Conservation (phyloP, 2,888 invertebrate genomes). For the Hemicrepidius hirtus region DNA sequence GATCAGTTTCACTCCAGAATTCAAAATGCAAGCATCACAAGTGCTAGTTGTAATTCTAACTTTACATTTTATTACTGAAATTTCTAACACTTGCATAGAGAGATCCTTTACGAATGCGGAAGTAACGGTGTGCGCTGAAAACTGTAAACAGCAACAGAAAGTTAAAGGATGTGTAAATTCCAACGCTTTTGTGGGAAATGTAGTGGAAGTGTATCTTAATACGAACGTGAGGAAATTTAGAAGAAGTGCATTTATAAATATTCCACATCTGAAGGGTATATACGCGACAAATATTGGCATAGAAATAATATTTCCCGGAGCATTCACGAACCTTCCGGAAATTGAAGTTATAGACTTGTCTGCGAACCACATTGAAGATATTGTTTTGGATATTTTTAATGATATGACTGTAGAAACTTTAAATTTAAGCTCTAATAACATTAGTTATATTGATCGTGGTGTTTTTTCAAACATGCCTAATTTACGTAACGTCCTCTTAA, state of each 20-base stretch:
- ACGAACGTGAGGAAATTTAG: slow-evolving; percentile 9
- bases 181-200: neutral
- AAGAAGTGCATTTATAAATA: neutral
- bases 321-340: slow-evolving; percentile 1
- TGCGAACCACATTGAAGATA: slow-evolving; percentile 2
- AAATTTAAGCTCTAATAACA: neutral
- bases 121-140: slow-evolving; percentile 2
- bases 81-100: neutral
- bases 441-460: slow-evolving; percentile 11
- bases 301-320: slow-evolving; percentile 4
- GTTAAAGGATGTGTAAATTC: slow-evolving; percentile 2
- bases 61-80: neutral
- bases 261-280: slow-evolving; percentile 3
- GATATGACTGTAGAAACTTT: neutral
- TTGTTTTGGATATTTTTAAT: slow-evolving; percentile 11
- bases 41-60: neutral
- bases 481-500: neutral
- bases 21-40: neutral
- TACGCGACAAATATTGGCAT: neutral
- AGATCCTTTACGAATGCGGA: neutral
- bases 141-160: neutral
- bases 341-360: slow-evolving; percentile 4
- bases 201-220: slow-evolving; percentile 12
- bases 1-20: neutral
- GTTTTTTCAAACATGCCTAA: slow-evolving; percentile 8